Conservation (phyloP, 2,888 invertebrate genomes). For the Dromius quadrimaculatus region DNA sequence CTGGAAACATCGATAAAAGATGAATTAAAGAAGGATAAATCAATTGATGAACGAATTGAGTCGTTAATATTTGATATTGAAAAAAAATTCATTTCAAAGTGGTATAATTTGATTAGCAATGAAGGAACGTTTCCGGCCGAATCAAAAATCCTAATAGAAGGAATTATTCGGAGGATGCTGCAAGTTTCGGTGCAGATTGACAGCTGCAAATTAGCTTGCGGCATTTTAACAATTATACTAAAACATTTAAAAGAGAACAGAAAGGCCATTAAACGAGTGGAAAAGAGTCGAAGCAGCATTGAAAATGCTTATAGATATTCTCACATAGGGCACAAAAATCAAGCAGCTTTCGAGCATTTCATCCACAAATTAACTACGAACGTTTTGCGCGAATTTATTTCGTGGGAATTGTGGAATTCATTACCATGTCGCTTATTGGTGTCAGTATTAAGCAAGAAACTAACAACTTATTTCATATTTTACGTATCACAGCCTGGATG, state of each 20-base stretch:
- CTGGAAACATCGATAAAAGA: neutral
- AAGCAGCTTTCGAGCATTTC: constrained; percentile 71
- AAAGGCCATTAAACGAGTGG: constrained; percentile 71
- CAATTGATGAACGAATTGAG: constrained; percentile 59
- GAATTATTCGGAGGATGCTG: constrained; percentile 64
- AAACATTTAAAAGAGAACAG: constrained; percentile 76
- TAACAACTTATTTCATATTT: constrained; percentile 68
- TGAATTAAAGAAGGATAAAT: constrained; percentile 41
- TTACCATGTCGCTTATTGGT: constrained; percentile 74
- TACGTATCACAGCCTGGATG: constrained; percentile 69
- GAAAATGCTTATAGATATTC: constrained; percentile 67
- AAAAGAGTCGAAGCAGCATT: constrained; percentile 67
- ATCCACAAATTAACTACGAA: constrained; percentile 71
- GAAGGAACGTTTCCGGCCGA: constrained; percentile 67
- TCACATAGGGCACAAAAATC: constrained; percentile 63
- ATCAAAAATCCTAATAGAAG: constrained; percentile 65
- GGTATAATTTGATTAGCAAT: constrained; percentile 68
- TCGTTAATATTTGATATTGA: constrained; percentile 66
- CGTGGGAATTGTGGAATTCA: constrained; percentile 78
- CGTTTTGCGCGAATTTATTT: constrained; percentile 73
- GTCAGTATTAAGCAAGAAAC: constrained; percentile 72
- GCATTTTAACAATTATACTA: constrained; percentile 69
- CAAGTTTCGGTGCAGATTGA: constrained; percentile 64
- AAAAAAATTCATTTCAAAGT: constrained; percentile 66
- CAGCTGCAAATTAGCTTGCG: constrained; percentile 65